Evolutionary conservation across 2,797 vertebrate species (phyloP).

Genomic region (Podarcis siculus): DNA sequence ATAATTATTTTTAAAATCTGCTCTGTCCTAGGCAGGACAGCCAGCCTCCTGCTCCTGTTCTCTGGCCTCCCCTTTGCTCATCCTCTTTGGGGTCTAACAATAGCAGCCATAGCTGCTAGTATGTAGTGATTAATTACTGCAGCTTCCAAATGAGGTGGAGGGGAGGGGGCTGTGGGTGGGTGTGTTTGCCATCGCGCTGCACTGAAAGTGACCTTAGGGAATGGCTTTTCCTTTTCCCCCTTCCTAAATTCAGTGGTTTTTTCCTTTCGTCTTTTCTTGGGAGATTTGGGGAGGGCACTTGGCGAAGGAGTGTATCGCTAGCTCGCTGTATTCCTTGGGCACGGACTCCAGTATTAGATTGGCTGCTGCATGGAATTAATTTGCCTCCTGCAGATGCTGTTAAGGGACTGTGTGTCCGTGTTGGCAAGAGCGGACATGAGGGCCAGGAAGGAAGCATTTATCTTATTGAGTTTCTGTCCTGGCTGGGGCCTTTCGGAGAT

Average conservation of each 20-base stretch:
- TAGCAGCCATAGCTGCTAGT: conserved; percentile 37
- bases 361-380: neutral
- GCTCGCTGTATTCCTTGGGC: neutral
- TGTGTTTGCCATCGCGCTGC: neutral
- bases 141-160: neutral
- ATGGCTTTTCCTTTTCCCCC: neutral
- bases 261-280: conserved; percentile 6
- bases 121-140: conserved; percentile 32
- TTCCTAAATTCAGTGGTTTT: neutral
- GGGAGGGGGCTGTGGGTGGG: no score
- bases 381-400: neutral
- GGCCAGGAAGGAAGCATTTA: conserved; percentile 17
- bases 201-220: conserved; percentile 12
- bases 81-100: conserved; percentile 35
- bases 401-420: neutral
- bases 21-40: neutral
- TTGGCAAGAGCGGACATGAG: neutral
- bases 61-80: no score
- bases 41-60: neutral
- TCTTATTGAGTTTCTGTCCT: conserved; percentile 42
- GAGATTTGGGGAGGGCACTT: conserved; percentile 37
- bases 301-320: neutral
- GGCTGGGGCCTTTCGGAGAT: neutral
- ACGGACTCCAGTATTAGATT: neutral
- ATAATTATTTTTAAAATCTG: neutral